These are phyloP conservation scores for Lasiurus borealis DNA, from an alignment of 2,113 vertebrate species.

Conservation along the genomic window DNA sequence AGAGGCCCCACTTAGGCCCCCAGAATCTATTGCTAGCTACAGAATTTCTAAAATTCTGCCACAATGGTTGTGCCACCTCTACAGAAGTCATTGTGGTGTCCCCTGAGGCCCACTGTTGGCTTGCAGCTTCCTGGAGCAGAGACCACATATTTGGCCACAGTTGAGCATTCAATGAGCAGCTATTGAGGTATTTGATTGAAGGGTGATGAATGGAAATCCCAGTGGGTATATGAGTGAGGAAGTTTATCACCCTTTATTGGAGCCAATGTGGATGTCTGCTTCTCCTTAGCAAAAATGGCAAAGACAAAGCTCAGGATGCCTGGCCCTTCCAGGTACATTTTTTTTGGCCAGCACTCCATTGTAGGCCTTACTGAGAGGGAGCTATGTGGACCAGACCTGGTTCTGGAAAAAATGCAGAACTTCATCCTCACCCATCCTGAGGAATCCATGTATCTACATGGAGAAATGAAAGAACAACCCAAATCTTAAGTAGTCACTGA, in stretches of 20 bases:
- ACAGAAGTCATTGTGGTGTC: not conserved
- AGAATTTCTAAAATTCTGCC: not conserved
- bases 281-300: not conserved
- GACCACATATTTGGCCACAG: fast-evolving
- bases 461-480: not conserved
- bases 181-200: not conserved
- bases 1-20: no score
- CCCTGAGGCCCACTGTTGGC: fast-evolving
- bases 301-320: no score
- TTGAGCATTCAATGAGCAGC: not conserved
- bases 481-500: not conserved
- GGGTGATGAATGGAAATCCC: not conserved
- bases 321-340: not conserved
- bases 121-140: not conserved
- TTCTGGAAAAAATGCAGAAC: not conserved
- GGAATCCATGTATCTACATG: not conserved
- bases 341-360: not conserved
- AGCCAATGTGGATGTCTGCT: not conserved
- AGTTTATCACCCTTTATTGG: not conserved
- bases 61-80: fast-evolving
- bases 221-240: not conserved
- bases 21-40: fast-evolving
- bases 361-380: not conserved
- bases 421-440: not conserved
- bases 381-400: not conserved